Percentiles rank a stretch among this genome's conserved stretches.
These are phyloP conservation scores for Hemicentrotus pulcherrimus DNA, from an alignment of 35 echinoderm and acorn worm species.

Conservation along the genomic window DNA sequence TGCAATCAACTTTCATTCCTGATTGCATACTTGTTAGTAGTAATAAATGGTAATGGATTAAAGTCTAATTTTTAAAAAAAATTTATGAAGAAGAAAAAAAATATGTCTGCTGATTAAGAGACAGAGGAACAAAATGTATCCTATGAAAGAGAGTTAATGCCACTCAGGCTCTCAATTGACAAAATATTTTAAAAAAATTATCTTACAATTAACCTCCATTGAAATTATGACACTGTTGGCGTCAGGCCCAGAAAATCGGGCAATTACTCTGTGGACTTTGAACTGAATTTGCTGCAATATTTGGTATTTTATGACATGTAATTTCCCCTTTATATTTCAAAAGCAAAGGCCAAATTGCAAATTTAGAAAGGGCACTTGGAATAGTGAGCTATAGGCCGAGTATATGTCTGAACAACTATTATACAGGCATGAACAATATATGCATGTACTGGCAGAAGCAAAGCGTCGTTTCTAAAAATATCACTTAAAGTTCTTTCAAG, in stretches of 20 bases:
- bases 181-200: too few species aligned
- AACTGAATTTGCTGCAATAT: not conserved
- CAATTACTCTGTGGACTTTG: not conserved
- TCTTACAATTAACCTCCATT: not conserved
- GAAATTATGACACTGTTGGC: not conserved
- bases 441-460: not conserved
- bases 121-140: too few species aligned
- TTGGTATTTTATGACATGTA: not conserved
- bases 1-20: not conserved
- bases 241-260: not conserved
- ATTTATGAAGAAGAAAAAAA: too few species aligned
- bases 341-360: too few species aligned
- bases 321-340: too few species aligned
- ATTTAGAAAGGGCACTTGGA: too few species aligned
- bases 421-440: not conserved
- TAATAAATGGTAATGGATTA: not conserved
- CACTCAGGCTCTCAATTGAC: not conserved
- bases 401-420: not conserved
- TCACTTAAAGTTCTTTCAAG: not conserved
- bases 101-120: too few species aligned
- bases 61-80: too few species aligned
- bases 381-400: too few species aligned
- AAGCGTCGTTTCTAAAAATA: not conserved
- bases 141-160: not conserved
- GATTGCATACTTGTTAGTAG: not conserved